These are phyloP conservation scores for Podarcis raffonei DNA, from an alignment of 2,113 vertebrate species.

Conservation along the genomic window DNA sequence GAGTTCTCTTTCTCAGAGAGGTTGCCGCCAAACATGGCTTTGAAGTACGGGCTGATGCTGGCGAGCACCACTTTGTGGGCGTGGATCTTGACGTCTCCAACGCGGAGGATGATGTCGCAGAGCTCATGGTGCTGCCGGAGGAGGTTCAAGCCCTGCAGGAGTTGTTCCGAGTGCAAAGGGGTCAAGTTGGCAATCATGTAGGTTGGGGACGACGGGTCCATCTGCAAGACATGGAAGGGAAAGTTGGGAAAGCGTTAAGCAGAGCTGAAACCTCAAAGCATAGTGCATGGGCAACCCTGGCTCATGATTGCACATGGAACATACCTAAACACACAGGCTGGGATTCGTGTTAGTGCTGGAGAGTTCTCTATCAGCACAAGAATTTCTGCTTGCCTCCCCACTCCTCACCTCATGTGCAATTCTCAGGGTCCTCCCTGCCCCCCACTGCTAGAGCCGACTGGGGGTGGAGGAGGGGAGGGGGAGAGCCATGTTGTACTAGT, in stretches of 20 bases:
- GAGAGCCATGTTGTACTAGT: no score
- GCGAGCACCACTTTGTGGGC: conserved; percentile 97
- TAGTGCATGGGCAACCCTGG: no score
- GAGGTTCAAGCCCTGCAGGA: conserved; percentile 95
- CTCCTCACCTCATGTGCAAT: no score
- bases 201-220: conserved; percentile 93
- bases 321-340: no score
- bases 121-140: conserved; percentile 96
- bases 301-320: not conserved
- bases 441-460: no score
- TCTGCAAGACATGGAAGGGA: conserved; percentile 74
- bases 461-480: no score
- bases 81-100: conserved; percentile 95
- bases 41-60: conserved; percentile 98
- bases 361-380: no score
- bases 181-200: conserved; percentile 98
- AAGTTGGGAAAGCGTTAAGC: not conserved
- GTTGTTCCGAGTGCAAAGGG: conserved; percentile 95
- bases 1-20: conserved; percentile 95
- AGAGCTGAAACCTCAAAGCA: not conserved
- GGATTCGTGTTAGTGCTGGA: no score
- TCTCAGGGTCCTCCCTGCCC: no score
- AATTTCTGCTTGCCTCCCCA: no score
- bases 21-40: conserved; percentile 98
- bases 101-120: conserved; percentile 93